phyloP scores from a whole-genome alignment of 2,113 vertebrate species.

The Hepsetus odoe region DNA sequence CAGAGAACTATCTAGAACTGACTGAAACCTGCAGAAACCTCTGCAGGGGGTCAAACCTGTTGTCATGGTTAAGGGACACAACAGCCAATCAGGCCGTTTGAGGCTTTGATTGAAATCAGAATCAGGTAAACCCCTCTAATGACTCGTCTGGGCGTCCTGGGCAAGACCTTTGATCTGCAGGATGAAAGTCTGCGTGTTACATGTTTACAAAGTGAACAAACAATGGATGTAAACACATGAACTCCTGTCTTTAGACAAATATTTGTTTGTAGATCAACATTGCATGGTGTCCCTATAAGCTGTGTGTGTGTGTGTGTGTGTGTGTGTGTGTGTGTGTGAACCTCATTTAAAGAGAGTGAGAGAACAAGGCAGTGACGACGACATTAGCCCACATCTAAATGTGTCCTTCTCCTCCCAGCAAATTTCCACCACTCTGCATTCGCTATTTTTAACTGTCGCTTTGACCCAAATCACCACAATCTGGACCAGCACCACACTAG shows the following conservation, averaged over 20 bases:
- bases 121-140: too few relatives aligned
- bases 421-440: slow-evolving; percentile 6
- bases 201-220: neutral
- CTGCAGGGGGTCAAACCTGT: too few relatives aligned
- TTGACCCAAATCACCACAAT: slow-evolving; percentile 41
- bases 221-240: neutral
- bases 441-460: slow-evolving; percentile 36
- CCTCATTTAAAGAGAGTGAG: neutral
- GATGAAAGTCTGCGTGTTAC: neutral
- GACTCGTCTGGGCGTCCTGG: too few relatives aligned
- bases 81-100: too few relatives aligned
- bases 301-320: slow-evolving; percentile 12
- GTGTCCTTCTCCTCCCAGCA: slow-evolving; percentile 11
- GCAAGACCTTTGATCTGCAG: neutral
- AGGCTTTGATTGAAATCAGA: too few relatives aligned
- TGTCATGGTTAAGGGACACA: too few relatives aligned
- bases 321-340: slow-evolving; percentile 7
- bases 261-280: neutral
- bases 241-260: neutral
- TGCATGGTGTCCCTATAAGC: neutral
- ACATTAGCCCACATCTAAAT: slow-evolving; percentile 3
- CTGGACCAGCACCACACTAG: slow-evolving; percentile 22
- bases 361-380: slow-evolving; percentile 1
- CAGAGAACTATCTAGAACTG: too few relatives aligned
- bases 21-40: too few relatives aligned